phyloP scores from a whole-genome alignment of 1,140 invertebrate species.

The Drosophila pseudoobscura region DNA sequence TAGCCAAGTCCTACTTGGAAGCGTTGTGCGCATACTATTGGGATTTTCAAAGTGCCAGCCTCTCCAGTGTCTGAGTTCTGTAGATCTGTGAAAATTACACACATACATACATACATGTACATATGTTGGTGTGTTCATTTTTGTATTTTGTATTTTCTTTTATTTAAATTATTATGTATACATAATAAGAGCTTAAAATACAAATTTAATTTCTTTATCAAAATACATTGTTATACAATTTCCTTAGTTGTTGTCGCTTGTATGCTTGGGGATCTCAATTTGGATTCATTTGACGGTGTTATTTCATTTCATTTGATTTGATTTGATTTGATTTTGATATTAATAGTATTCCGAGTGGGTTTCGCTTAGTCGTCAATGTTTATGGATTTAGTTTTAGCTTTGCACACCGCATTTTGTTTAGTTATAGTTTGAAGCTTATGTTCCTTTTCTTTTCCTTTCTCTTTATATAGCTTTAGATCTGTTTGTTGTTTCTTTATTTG shows the following conservation, averaged over 20 bases:
- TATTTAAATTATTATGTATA: conserved; percentile 78
- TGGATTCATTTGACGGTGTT: conserved; percentile 21
- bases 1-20: too few relatives aligned
- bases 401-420: conserved; percentile 48
- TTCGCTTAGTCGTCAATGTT: conserved; percentile 56
- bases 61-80: too few relatives aligned
- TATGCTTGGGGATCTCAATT: conserved; percentile 29
- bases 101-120: too few relatives aligned
- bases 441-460: conserved; percentile 9
- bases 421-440: conserved; percentile 25
- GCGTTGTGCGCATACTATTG: too few relatives aligned
- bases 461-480: not conserved
- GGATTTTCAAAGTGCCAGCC: too few relatives aligned
- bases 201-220: conserved; percentile 78
- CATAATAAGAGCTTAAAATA: conserved; percentile 76
- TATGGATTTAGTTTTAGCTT: conserved; percentile 55
- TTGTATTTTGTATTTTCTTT: conserved; percentile 36
- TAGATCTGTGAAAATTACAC: too few relatives aligned
- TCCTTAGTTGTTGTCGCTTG: conserved; percentile 62
- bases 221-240: conserved; percentile 82
- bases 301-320: conserved; percentile 26
- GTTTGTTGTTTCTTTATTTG: conserved; percentile 16
- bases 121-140: too few relatives aligned
- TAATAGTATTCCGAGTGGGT: conserved; percentile 15
- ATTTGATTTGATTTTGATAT: conserved; percentile 18